Base-by-base conservation (phyloP, 1,140 invertebrate species). In the Temnothorax nylanderi region DNA sequence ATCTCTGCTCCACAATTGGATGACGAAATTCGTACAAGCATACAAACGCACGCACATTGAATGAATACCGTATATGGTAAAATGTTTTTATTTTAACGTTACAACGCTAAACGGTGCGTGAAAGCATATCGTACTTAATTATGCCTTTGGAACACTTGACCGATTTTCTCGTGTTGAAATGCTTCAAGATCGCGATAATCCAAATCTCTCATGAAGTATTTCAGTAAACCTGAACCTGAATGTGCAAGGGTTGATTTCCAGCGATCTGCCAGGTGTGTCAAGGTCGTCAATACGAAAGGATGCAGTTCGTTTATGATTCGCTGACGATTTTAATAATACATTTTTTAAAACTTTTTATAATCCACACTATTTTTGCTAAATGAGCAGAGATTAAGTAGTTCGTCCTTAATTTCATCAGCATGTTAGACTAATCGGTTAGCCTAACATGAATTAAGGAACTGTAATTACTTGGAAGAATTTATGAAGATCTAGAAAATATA, bases 61-160 rank as follows among this genome's bases (percentile, higher is more conserved):
- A 18, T n/a, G 54, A 58, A 80, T 49, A 18, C 34, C 62, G 41
- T 69, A 49, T 26, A 80, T 16, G 47, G 13, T 44, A 34, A 26
- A 26, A 81, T 5, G 16, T 51, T 71, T 21, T 69, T 65, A 26
- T 82, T 26, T 26, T 69, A 69, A 60, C 8, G 47, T 62, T 62
- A 62, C 26, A 41, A 44, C 82, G 34, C n/a, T 47, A 34, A 41
- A 41, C n/a, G n/a, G 2, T 49, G 69, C 76, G 72, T 32, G 16
- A 71, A 69, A 54, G 34, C 32, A 37, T 65, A 51, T n/a, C 60
- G 44, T 32, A 16, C n/a, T 60, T 84, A 74, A 84, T 74, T 84
- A 75, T 21, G 54, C 7, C 21, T 84, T 56, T 16, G 54, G 51
- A 21, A 47, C 18, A 47, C 80, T 58, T 26, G 69, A 74, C 26